Base-by-base conservation (phyloP, 2,113 vertebrate genomes). In the Hemichromis elongatus region DNA sequence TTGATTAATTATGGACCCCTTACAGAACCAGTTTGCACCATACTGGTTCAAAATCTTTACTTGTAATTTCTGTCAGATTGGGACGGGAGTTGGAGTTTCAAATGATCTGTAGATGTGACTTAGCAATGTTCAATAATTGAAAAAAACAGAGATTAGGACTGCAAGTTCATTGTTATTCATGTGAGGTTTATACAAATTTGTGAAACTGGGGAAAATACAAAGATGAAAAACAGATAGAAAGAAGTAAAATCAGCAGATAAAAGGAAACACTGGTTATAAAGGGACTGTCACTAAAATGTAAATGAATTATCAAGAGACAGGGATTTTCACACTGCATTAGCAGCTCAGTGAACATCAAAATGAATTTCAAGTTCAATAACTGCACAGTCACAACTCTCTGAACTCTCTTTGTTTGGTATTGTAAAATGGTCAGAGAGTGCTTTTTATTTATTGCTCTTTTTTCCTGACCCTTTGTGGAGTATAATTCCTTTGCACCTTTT, bases 281-380 rank as follows among this genome's bases (percentile, higher is more conserved):
- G 11, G 70, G 12, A 55, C 4, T 18, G 45, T 37, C 42, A 63
- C 18, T 19, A 61, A 83, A 78, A 81, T 79, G 11, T 70, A 26
- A 70, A 79, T 50, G 21, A 53, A 82, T 87, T 77, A 90, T 84
- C 55, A 63, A 45, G 52, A 59, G 70, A 42, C 81, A 85, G 18
- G 79, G 75, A 66, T 82, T 78, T 77, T 81, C 82, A 79, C 12
- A 54, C 85, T 79, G 84, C 53, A 90, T 91, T 89, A 91, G 73
- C 28, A 86, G 87, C 73, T 82, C 83, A 82, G 28, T 68, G 87
- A 82, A 88, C 33, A 85, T 77, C 82, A 83, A 88, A 88, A 86
- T 84, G 70, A 70, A 75, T 91, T 91, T 47, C 59, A 70, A 77
- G 57, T 90, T 86, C 56, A 84, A 86, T 80, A 83, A 80, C 77